Conservation (phyloP, 2,888 invertebrate genomes). For the Uropetala carovei region DNA sequence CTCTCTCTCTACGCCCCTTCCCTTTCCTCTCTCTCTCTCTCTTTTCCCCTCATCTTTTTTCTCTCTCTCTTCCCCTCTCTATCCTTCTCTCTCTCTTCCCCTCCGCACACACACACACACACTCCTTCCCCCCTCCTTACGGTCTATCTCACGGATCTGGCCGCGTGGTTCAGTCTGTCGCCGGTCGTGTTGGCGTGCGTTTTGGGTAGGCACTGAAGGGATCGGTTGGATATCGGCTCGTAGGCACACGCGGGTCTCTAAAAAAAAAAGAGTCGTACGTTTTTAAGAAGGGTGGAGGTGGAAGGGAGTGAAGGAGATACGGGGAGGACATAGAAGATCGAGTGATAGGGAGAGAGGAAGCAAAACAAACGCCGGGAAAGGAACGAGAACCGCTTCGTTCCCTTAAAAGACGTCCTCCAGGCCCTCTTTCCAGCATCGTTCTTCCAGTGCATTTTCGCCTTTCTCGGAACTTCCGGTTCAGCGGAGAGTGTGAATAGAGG, state of each 20-base stretch:
- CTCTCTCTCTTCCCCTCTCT: not conserved
- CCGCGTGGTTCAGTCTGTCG: conserved; percentile 60
- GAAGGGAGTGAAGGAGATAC: not conserved
- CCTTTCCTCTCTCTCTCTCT: not conserved
- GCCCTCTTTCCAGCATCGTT: too few species aligned
- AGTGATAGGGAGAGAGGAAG: too few species aligned
- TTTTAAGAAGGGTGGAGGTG: too few species aligned
- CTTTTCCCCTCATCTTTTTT: not conserved
- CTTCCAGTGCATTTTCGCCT: too few species aligned
- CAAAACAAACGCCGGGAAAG: too few species aligned
- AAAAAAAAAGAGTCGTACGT: not conserved
- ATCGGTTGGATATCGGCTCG: not conserved
- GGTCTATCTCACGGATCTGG: conserved; percentile 46
- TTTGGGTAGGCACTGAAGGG: not conserved
- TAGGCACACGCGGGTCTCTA: not conserved
- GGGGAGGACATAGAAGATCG: too few species aligned
- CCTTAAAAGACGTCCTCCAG: too few species aligned
- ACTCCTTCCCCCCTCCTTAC: not conserved
- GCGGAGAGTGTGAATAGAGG: too few species aligned
- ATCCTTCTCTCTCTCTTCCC: not conserved
- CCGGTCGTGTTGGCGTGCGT: conserved; percentile 48
- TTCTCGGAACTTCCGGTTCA: too few species aligned
- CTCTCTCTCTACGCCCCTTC: not conserved
- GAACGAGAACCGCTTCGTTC: too few species aligned
- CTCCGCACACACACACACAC: not conserved